Percentiles rank a stretch among this genome's conserved stretches.
Conservation (phyloP, 2,888 invertebrate genomes). For the Erebia palarica region DNA sequence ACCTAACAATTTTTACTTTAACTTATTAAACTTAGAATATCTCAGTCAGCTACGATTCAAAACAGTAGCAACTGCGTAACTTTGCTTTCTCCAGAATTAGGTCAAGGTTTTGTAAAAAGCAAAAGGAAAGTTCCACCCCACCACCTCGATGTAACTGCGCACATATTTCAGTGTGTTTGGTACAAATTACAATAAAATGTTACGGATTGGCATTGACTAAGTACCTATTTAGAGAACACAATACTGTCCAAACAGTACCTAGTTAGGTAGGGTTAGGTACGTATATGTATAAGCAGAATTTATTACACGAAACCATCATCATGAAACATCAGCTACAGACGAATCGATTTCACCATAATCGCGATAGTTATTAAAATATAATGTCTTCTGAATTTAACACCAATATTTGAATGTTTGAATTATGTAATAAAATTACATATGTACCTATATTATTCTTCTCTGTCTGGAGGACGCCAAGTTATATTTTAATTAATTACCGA, state of each 20-base stretch:
- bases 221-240: slow-evolving; percentile 36
- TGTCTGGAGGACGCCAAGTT: slow-evolving; percentile 1
- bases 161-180: slow-evolving; percentile 51
- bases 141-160: slow-evolving; percentile 51
- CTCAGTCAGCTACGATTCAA: slow-evolving; percentile 1
- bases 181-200: slow-evolving; percentile 42
- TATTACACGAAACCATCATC: neutral
- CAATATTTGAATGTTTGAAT: neutral
- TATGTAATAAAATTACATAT: neutral
- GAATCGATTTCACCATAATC: neutral
- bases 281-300: neutral
- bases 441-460: neutral
- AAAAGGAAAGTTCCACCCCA: slow-evolving; percentile 50
- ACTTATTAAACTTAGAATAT: neutral
- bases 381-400: neutral
- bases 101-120: slow-evolving; percentile 61
- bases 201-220: slow-evolving; percentile 41
- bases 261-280: slow-evolving; percentile 15
- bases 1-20: too few relatives aligned
- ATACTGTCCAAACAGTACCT: slow-evolving; percentile 33
- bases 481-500: neutral
- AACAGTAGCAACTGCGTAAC: slow-evolving; percentile 26
- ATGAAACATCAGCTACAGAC: neutral
- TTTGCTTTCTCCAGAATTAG: slow-evolving; percentile 52
- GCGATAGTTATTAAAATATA: neutral